Conservation (phyloP, 1,140 invertebrate species). For the Paraescarpia echinospica region DNA sequence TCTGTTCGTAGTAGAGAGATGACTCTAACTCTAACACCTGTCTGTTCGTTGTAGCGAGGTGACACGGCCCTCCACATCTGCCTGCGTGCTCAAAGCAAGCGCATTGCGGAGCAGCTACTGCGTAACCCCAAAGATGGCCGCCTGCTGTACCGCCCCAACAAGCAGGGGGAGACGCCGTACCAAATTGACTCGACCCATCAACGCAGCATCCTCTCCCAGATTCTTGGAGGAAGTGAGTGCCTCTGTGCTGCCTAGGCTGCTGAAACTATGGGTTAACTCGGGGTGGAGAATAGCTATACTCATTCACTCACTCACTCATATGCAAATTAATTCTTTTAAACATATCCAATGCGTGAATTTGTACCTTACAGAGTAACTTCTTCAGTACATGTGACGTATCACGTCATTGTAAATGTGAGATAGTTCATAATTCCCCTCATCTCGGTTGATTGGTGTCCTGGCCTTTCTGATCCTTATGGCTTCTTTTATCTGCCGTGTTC, state of each 20-base stretch:
- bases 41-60: conserved; percentile 65
- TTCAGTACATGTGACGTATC: no score
- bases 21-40: neutral
- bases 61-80: conserved; percentile 97
- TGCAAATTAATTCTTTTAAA: no score
- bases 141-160: conserved; percentile 91
- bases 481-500: no score
- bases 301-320: no score
- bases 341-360: no score
- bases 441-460: no score
- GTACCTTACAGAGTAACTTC: no score
- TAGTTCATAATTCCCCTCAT: no score
- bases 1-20: conserved; percentile 63
- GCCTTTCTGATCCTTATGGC: no score
- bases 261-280: neutral
- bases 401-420: no score
- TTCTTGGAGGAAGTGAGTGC: conserved; percentile 85
- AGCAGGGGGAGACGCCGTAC: conserved; percentile 94
- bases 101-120: conserved; percentile 90
- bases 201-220: conserved; percentile 91
- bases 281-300: no score
- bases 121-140: conserved; percentile 96
- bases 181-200: conserved; percentile 94
- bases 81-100: conserved; percentile 85
- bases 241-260: neutral